Conservation (phyloP, 2,113 vertebrate genomes). For the Entomyzon cyanotis region DNA sequence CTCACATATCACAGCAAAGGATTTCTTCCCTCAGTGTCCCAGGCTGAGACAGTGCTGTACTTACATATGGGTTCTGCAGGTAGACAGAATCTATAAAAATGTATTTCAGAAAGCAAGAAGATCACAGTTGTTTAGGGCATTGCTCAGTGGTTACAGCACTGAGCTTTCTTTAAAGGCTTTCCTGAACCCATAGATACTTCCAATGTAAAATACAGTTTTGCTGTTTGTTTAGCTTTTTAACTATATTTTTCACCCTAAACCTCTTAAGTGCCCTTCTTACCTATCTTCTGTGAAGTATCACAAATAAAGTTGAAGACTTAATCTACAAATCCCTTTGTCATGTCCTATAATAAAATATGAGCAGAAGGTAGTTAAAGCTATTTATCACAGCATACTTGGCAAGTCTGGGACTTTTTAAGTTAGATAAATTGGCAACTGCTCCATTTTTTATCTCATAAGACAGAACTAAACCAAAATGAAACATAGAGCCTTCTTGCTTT, state of each 20-base stretch:
- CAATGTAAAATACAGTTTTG: not conserved
- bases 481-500: not conserved
- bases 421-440: slow-evolving; percentile 19
- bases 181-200: not conserved
- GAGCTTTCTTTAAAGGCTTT: not conserved
- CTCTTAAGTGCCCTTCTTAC: not conserved
- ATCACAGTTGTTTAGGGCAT: not conserved
- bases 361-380: not conserved
- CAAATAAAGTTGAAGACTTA: not conserved
- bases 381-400: slow-evolving; percentile 17
- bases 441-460: not conserved
- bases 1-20: not conserved
- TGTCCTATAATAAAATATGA: not conserved
- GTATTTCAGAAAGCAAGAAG: not conserved
- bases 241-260: not conserved
- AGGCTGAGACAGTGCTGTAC: not conserved
- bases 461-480: not conserved
- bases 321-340: slow-evolving; percentile 25
- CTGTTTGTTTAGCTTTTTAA: not conserved
- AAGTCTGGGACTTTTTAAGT: not conserved
- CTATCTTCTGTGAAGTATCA: not conserved
- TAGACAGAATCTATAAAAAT: not conserved
- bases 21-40: not conserved
- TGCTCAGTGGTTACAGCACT: not conserved
- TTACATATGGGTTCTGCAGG: not conserved